These are phyloP conservation scores for Ptychodera flava DNA, from an alignment of 35 echinoderm and acorn worm genomes.

Conservation along the genomic window DNA sequence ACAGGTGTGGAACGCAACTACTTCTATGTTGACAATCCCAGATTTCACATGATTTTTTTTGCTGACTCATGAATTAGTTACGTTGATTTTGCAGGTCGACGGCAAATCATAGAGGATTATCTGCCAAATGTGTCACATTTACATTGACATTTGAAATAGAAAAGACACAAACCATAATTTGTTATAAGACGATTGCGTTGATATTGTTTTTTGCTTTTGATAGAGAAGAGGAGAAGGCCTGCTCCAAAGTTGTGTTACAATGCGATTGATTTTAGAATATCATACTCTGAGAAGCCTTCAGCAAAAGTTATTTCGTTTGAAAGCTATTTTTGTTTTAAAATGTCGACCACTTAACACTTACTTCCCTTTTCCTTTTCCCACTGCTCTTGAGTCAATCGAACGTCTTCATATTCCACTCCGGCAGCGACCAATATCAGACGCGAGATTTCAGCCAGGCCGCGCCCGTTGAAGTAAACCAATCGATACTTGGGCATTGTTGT, in stretches of 20 bases:
- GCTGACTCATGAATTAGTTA: no score
- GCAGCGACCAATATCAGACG: constrained; percentile 38
- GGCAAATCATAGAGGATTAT: no score
- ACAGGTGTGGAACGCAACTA: no score
- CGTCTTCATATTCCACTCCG: constrained; percentile 45
- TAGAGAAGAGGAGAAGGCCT: no score
- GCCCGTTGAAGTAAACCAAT: constrained; percentile 54
- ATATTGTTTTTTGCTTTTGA: no score
- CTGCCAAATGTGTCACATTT: no score
- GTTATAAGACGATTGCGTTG: no score
- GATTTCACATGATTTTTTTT: no score
- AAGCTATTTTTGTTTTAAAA: background rate
- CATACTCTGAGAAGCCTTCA: background rate
- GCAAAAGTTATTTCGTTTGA: background rate
- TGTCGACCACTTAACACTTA: background rate
- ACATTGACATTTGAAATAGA: no score
- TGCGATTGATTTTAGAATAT: background rate
- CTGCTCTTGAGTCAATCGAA: background rate
- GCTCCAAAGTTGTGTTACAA: background rate
- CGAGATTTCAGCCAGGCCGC: constrained; percentile 37
- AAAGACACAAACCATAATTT: background rate
- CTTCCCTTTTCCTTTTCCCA: background rate
- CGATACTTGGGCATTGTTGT: constrained; percentile 39
- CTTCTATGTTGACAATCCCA: no score
- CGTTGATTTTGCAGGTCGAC: no score